These are phyloP conservation scores for Heliocidaris erythrogramma DNA, from an alignment of 35 echinoderm and acorn worm genomes.

Conservation along the genomic window DNA sequence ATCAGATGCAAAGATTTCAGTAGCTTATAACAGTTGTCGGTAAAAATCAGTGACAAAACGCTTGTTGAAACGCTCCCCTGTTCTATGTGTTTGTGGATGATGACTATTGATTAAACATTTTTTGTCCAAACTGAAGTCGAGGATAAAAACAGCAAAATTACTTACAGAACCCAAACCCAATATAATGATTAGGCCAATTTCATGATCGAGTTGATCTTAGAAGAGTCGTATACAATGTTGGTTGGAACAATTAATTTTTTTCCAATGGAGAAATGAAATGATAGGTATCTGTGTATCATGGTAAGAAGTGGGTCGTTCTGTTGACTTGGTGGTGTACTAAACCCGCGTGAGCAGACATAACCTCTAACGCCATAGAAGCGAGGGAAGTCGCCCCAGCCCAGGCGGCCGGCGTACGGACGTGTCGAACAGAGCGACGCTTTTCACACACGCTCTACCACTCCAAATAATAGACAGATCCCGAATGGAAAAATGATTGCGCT, in stretches of 20 bases:
- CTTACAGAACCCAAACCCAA: neutral
- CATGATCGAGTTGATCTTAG: neutral
- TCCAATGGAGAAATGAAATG: too few relatives aligned
- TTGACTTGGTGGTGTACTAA: neutral
- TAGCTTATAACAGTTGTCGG: too few relatives aligned
- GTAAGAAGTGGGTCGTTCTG: neutral
- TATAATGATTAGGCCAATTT: neutral
- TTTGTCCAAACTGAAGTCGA: neutral
- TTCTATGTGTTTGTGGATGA: too few relatives aligned
- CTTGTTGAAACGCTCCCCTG: too few relatives aligned
- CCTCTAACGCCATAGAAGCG: neutral
- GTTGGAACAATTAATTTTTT: neutral
- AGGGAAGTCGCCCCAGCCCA: neutral
- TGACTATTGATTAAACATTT: too few relatives aligned
- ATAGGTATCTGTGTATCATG: neutral
- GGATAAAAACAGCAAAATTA: neutral
- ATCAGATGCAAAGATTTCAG: too few relatives aligned
- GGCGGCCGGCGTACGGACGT: neutral
- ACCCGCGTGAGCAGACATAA: neutral
- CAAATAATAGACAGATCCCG: neutral
- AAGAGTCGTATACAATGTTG: neutral
- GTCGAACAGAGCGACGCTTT: neutral
- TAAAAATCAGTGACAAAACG: too few relatives aligned
- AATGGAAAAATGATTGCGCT: neutral
- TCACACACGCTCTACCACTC: conserved; percentile 16